Evolutionary conservation across 2,797 vertebrate species (phyloP).

Genomic region (Florisuga fusca): DNA sequence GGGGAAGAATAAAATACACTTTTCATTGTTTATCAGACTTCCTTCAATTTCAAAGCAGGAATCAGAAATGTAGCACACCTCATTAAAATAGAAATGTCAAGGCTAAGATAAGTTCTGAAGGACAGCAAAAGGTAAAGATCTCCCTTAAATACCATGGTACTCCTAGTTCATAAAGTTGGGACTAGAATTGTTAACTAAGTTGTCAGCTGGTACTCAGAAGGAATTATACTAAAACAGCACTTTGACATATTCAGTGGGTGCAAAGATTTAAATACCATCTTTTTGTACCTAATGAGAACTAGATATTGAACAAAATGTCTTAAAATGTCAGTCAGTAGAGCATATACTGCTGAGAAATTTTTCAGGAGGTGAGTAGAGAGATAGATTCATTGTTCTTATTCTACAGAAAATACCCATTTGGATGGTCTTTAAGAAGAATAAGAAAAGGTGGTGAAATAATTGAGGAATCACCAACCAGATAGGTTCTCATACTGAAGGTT

Average conservation of each 20-base stretch:
- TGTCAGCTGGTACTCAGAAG: constrained; percentile 4
- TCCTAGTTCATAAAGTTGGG: constrained; percentile 40
- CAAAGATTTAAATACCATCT: constrained; percentile 50
- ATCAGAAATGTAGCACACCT: constrained; percentile 11
- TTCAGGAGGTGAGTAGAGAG: neutral
- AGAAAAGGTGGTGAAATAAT: neutral
- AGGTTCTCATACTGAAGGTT: neutral
- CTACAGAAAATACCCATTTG: neutral
- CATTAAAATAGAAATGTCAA: constrained; percentile 63
- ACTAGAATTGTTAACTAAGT: constrained; percentile 51
- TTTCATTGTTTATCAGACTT: neutral
- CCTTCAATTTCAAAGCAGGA: neutral
- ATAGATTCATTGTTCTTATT: neutral
- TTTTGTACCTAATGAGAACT: constrained; percentile 36
- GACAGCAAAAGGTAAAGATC: constrained; percentile 44
- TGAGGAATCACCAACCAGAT: neutral
- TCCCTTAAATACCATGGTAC: constrained; percentile 40
- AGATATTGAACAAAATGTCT: constrained; percentile 37
- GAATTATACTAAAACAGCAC: constrained; percentile 35
- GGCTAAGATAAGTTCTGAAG: constrained; percentile 35
- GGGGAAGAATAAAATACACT: neutral
- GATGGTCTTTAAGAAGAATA: neutral
- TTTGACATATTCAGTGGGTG: constrained; percentile 16
- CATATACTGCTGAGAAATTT: neutral
- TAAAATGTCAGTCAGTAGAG: constrained; percentile 27